phyloP scores from a whole-genome alignment of 1,140 invertebrate species.

The Caenorhabditis latens region DNA sequence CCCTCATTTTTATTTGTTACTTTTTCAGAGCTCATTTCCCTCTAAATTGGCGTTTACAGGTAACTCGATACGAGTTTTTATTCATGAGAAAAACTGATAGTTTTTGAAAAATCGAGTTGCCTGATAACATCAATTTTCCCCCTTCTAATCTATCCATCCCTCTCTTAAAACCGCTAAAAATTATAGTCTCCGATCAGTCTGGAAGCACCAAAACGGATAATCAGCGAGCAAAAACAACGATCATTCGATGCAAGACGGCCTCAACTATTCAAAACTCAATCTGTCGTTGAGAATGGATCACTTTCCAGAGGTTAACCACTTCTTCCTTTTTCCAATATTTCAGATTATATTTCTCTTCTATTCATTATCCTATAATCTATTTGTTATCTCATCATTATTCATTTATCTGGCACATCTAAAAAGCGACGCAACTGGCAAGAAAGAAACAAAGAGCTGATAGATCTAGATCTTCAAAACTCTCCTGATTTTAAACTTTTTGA shows the following conservation, averaged over 20 bases:
- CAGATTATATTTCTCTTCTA: background rate
- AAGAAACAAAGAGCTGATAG: background rate
- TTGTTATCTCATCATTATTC: background rate
- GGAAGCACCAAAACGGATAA: conserved; percentile 22
- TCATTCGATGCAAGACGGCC: conserved; percentile 69
- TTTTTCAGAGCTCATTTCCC: too few relatives aligned
- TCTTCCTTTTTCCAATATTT: background rate
- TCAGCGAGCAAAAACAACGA: conserved; percentile 64
- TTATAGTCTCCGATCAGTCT: conserved; percentile 52
- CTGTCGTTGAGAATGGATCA: conserved; percentile 66
- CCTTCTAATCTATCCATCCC: background rate
- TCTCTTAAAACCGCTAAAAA: conserved; percentile 13
- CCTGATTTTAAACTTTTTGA: background rate
- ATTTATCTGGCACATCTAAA: background rate
- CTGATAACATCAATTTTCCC: background rate
- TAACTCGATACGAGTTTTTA: too few relatives aligned
- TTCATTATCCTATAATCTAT: background rate
- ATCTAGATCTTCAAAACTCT: background rate
- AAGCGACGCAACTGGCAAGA: background rate
- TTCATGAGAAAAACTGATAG: too few relatives aligned
- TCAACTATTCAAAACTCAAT: conserved; percentile 72
- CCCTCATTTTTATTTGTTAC: too few relatives aligned
- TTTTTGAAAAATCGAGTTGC: too few relatives aligned
- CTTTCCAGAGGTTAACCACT: conserved; percentile 11
- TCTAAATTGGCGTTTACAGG: too few relatives aligned